A percentile compares a stretch with the other conserved stretches of the same genome.
Conservation (phyloP, 2,797 vertebrate species). For the Pseudochirops cupreus region DNA sequence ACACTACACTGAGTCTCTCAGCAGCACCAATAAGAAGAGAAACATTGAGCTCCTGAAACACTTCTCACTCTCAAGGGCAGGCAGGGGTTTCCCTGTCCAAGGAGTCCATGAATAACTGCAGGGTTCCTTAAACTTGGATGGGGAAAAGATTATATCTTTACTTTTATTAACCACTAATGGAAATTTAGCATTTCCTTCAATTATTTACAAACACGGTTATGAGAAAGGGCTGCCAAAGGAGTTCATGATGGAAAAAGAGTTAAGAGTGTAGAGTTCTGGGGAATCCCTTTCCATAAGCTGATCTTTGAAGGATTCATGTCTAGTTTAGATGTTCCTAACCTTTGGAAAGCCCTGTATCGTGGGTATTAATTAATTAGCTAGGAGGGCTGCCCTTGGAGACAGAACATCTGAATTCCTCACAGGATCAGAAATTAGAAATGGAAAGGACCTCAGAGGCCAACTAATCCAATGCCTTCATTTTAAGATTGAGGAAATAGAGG, state of each 20-base stretch:
- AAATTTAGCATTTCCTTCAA: neutral
- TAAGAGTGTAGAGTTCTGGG: neutral
- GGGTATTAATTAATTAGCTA: neutral
- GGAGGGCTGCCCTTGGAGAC: neutral
- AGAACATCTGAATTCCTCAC: neutral
- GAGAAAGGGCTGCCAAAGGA: neutral
- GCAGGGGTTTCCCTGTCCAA: neutral
- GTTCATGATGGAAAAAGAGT: neutral
- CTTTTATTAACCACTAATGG: neutral
- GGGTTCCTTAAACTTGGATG: neutral
- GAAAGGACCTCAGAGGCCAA: neutral
- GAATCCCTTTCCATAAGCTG: neutral
- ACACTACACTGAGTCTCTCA: neutral
- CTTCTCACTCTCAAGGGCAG: neutral
- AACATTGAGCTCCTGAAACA: neutral
- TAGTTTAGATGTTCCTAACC: neutral
- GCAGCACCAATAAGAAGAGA: neutral
- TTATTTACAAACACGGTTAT: neutral
- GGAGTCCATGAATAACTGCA: neutral
- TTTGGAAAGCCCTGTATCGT: neutral
- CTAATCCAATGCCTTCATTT: neutral
- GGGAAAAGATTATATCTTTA: neutral
- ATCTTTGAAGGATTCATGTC: neutral
- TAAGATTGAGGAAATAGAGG: neutral
- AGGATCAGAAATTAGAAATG: neutral